Evolutionary conservation across 2,888 invertebrate species (phyloP).

Genomic region (Oxycera nigricornis): DNA sequence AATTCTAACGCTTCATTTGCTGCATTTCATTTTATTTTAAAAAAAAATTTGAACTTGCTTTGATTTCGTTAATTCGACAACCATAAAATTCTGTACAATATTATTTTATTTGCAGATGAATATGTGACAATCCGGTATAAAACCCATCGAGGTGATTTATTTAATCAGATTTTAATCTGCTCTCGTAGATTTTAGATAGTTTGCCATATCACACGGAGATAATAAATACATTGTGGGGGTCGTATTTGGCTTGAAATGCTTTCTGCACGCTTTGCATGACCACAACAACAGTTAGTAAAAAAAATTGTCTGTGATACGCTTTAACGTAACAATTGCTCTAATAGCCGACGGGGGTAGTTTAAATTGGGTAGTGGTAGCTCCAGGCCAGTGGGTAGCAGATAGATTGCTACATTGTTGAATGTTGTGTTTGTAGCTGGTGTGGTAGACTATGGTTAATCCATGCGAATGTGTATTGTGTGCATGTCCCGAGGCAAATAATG

Average conservation of each 20-base stretch:
- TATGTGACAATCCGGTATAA: slow-evolving; percentile 91
- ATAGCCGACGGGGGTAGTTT: neutral
- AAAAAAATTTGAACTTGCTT: neutral
- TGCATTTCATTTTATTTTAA: slow-evolving; percentile 25
- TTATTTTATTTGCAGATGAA: slow-evolving; percentile 81
- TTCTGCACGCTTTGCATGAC: slow-evolving; percentile 39
- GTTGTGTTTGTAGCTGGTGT: too few relatives aligned
- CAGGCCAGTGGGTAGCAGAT: too few relatives aligned
- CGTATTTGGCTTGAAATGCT: slow-evolving; percentile 22
- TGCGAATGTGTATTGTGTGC: neutral
- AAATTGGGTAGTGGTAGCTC: neutral
- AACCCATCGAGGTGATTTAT: slow-evolving; percentile 83
- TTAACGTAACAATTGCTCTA: neutral
- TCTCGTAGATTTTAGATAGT: slow-evolving; percentile 23
- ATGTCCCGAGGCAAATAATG: neutral
- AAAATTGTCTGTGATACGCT: neutral
- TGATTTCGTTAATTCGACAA: neutral
- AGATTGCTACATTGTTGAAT: too few relatives aligned
- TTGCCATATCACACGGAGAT: too few relatives aligned
- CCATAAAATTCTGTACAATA: slow-evolving; percentile 40
- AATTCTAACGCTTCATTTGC: slow-evolving; percentile 8
- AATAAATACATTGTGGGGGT: too few relatives aligned
- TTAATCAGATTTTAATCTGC: slow-evolving; percentile 46
- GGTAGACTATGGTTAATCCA: neutral
- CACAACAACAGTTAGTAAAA: neutral